Conservation (phyloP, 1,140 invertebrate species). For the Eulimnadia texana region DNA sequence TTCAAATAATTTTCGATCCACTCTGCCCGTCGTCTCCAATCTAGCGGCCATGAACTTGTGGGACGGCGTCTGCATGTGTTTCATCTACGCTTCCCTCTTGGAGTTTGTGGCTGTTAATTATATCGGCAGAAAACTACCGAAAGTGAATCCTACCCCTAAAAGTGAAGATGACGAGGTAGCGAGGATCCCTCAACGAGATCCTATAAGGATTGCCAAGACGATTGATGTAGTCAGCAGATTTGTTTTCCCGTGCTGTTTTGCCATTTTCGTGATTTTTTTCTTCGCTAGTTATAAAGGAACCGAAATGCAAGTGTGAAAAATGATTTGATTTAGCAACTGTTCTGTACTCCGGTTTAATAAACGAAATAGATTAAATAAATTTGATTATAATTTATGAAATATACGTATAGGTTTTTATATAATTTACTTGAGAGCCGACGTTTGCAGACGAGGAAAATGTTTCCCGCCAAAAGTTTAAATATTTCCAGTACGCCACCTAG, state of each 20-base stretch:
- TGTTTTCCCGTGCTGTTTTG: constrained; percentile 78
- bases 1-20: constrained; percentile 37
- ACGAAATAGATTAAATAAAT: no score
- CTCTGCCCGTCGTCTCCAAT: constrained; percentile 81
- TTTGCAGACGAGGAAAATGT: no score
- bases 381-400: no score
- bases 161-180: constrained; percentile 77
- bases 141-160: constrained; percentile 73
- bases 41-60: constrained; percentile 89
- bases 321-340: no score
- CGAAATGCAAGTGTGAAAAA: no score
- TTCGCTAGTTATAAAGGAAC: constrained; percentile 71
- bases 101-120: constrained; percentile 92
- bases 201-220: constrained; percentile 78
- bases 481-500: no score
- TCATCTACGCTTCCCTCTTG: constrained; percentile 82
- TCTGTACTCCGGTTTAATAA: no score
- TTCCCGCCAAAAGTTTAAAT: no score
- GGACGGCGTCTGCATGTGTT: constrained; percentile 92
- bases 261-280: constrained; percentile 84
- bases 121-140: constrained; percentile 72
- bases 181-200: constrained; percentile 36
- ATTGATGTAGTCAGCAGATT: constrained; percentile 86
- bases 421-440: no score
- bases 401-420: no score